Base-by-base conservation (phyloP, 1,140 invertebrate species). In the Yoshiicerus persimilis region DNA sequence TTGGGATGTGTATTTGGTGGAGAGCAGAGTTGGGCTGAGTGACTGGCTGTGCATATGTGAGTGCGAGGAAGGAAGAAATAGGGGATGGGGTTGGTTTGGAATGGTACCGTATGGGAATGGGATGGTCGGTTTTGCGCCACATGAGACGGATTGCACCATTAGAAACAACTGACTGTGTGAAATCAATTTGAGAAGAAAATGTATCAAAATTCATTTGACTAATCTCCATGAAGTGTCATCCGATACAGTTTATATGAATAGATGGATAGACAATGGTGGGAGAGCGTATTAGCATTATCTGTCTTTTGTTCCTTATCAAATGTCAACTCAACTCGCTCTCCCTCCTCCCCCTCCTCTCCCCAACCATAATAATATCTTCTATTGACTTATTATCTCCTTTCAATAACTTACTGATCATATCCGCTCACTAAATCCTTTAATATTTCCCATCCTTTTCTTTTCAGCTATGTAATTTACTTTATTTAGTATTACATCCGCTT, bases 161-260 rank as follows among this genome's bases (percentile, higher is more conserved):
- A 89, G 88, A 89, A 89, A 89, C 86, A 89, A 87, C 88, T 89
- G 88, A 89, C 88, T 87, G 83, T 77, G 66, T 87, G 86, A 89
- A 89, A 89, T 89, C 88, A 89, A 89, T 89, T 89, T 89, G 86
- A 70, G 62, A 66, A 89, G 88, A 87, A 89, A 89, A 87, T 89
- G 84, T 75, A 89, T 89, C 88, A 89, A 89, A 87, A 89, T 89
- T 89, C 88, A 89, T 89, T 89, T 84, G 38, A 27, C 64, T 88
- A 88, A 88, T 86, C 80, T 86, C 87, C 87, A 39, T 88, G 84
- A 86, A 88, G 87, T 88, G 87, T 88, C 87, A 88, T 88, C 80
- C 87, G 56, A 88, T 88, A 85, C 80, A 88, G 80, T 41, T 62
- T 85, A 32, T 62, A 85, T 85, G 39, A 85, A 85, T 47, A 62